Evolutionary conservation across 92 coral and sea anemone species (phyloP), one percentile per base, ranked within the genome.

Genomic region (Bergia sp.): DNA sequence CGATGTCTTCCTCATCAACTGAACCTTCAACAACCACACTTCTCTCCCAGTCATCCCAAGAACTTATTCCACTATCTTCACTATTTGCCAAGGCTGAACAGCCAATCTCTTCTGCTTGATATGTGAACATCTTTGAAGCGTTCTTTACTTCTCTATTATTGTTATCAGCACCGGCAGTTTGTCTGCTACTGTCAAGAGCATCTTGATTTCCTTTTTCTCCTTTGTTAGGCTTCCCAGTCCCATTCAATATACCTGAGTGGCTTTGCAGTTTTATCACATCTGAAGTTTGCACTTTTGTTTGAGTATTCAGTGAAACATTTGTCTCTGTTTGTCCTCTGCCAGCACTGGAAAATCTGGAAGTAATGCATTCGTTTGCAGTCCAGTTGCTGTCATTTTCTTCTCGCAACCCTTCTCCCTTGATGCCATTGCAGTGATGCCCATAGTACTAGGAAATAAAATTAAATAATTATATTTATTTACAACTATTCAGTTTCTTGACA

Each of bases 41-140:
- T 23, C 74, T 67, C 16, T 95, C 98, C 98, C 98, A 95, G 73
- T 93, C 98, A 65, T 88, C 50, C 98, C 98, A 95, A 77, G 91
- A 69, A 43, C 69, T 37, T 69, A 20, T 45, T 72, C 64, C 87
- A 67, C 38, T 21, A 40, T 36, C 29, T 29, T 29, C 57, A 44
- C 18, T 37, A 13, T 9, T 36, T 40, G 44, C 37, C 41, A 47
- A 57, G 53, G n/a, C 21, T 69, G 75, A 29, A 65, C 39, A 37
- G 21, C n/a, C 37, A 16, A 16, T 75, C 15, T 76, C 80, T 5
- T 76, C 47, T 84, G 23, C 3, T 3, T 6, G 10, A 41, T 38
- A 36, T 44, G 66, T 41, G 12, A 5, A 40, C 29, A 36, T 11
- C 47, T 66, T 82, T 66, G 53, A 66, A 5, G 29, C 29, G 29